phyloP scores from a whole-genome alignment of 2,888 invertebrate species.

The Ceraclea dissimilis region DNA sequence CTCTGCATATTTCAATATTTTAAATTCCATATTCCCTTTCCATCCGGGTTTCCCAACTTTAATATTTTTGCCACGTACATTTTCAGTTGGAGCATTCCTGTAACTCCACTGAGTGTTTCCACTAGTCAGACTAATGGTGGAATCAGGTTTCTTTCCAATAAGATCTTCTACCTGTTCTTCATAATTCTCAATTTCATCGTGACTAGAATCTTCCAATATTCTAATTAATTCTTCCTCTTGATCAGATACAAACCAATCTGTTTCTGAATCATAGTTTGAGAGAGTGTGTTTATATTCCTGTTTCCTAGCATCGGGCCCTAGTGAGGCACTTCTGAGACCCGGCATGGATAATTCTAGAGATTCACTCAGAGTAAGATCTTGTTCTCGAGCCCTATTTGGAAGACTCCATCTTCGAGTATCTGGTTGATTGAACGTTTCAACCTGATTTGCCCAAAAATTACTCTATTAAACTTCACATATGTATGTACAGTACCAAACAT shows the following conservation, averaged over 20 bases:
- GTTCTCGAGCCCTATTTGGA: conserved; percentile 30
- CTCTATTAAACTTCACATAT: conserved; percentile 8
- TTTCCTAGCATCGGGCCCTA: conserved; percentile 19
- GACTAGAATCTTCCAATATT: conserved; percentile 62
- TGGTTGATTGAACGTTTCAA: conserved; percentile 30
- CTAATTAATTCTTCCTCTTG: conserved; percentile 71
- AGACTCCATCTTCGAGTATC: conserved; percentile 43
- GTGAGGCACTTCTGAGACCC: conserved; percentile 20
- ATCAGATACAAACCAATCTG: conserved; percentile 70
- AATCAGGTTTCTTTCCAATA: conserved; percentile 19
- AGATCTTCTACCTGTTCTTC: conserved; percentile 17
- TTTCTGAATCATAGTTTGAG: conserved; percentile 55
- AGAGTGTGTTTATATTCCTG: conserved; percentile 10
- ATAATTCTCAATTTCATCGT: conserved; percentile 42
- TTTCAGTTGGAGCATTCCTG: conserved; percentile 12
- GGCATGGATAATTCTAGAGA: conserved; percentile 6
- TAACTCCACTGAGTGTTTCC: conserved; percentile 26
- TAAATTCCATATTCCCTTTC: conserved; percentile 42
- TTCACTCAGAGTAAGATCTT: conserved; percentile 2
- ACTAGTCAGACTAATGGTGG: conserved; percentile 22
- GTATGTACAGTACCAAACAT: background rate
- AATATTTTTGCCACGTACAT: background rate
- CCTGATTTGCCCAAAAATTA: conserved; percentile 19
- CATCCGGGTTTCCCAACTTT: conserved; percentile 10
- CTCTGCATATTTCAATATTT: conserved; percentile 45